Evolutionary conservation across 1,140 invertebrate genomes (phyloP), one percentile per base, ranked within the genome.

Genomic region (Varroa destructor): DNA sequence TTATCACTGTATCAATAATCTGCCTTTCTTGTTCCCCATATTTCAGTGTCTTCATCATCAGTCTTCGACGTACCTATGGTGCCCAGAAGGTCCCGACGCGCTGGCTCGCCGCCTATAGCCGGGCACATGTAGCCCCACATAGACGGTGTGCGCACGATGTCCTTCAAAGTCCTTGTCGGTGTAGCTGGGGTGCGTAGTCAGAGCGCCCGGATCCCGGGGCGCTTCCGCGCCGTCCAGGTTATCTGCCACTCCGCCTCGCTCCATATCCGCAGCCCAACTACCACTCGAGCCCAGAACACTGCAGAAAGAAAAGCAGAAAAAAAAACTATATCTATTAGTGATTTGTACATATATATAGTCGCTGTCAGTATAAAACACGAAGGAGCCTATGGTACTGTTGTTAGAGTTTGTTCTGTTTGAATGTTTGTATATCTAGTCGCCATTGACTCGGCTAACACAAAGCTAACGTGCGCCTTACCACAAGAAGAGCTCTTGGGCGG

Each of bases 141-240:
- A 92, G 37, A 92, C 87, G 8, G 88, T 89, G 79, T 91, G 89
- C 72, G 88, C 89, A 75, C 89, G 85, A 81, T 92, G 90, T 80
- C 89, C 89, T 86, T 91, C 89, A 79, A 88, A 91, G 79, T 91
- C 89, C 76, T 88, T 86, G 78, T 91, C 89, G 67, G 88, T 89
- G 79, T 87, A 91, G 74, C 86, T 86, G 77, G 88, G 87, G 55
- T 77, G 78, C 76, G 87, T 86, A 61, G 85, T 84, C 76, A 88
- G 86, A 55, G 86, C 88, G 42, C 88, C 88, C 25, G 89, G 89
- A 80, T 91, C 89, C 78, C 87, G 88, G 0, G 89, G 87, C 1
- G 89, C 88, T 72, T 81, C 80, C 40, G 61, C 61, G 10, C 61
- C 61, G 61, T 67, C 61, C 61, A 43, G 61, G 46, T 40, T 67